Percentiles rank a stretch among this genome's conserved stretches.
Evolutionary conservation across 1,140 invertebrate species (phyloP).

Genomic region (Papilio xuthus): DNA sequence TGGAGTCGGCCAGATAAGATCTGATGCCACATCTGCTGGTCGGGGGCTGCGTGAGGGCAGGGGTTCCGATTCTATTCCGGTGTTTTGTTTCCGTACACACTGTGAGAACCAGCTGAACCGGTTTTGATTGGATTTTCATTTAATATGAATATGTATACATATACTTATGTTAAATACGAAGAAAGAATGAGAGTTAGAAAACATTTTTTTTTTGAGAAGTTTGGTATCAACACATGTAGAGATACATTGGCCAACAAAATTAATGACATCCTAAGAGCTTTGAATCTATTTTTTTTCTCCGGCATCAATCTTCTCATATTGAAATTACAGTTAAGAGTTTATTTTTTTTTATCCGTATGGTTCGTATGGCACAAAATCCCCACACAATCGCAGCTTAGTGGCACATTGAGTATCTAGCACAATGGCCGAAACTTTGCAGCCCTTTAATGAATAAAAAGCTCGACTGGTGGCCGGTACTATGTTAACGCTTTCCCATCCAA

Average conservation of each 20-base stretch:
- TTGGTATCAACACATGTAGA: too few species aligned
- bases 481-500: slow-evolving; percentile 39
- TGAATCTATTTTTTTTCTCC: neutral
- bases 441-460: slow-evolving; percentile 75
- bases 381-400: slow-evolving; percentile 68
- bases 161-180: neutral
- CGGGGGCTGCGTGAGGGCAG: slow-evolving; percentile 50
- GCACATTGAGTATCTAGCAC: slow-evolving; percentile 64
- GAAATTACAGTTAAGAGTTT: slow-evolving; percentile 38
- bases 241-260: neutral
- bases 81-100: slow-evolving; percentile 61
- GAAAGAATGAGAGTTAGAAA: neutral
- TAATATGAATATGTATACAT: neutral
- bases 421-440: slow-evolving; percentile 70
- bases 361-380: slow-evolving; percentile 58
- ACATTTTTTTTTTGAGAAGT: too few species aligned
- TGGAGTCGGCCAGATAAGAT: slow-evolving; percentile 69
- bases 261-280: neutral
- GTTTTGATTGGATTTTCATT: slow-evolving; percentile 70
- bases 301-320: neutral
- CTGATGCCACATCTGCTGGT: slow-evolving; percentile 71
- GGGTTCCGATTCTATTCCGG: slow-evolving; percentile 69
- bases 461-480: slow-evolving; percentile 60
- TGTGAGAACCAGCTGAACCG: slow-evolving; percentile 65
- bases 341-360: slow-evolving; percentile 54